Evolutionary conservation across 1,140 invertebrate species (phyloP), one percentile per base, ranked within the genome.

Genomic region (Drosophila prosaltans): DNA sequence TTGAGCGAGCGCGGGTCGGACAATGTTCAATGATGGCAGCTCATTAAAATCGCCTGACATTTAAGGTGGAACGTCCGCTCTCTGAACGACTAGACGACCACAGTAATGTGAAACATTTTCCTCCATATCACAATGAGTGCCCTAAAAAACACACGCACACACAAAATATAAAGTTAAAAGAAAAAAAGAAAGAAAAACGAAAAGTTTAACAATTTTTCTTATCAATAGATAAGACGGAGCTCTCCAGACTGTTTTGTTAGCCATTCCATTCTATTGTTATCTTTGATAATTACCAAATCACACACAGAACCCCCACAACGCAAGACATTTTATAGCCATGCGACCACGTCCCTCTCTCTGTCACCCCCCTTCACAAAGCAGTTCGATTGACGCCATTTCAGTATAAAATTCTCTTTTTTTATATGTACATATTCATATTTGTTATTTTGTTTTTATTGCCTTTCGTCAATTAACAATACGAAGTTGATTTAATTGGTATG

Each of bases 351-450:
- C 16, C 16, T 16, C 16, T 16, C 16, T 16, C 16, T 16, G 16
- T 28, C 11, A 26, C 57, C 58, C 73, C 74, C 65, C 0, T 30
- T 16, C 16, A 16, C 0, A 30, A 75, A 69, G 73, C 73, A 69
- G 69, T 75, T 76, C 58, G 66, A 36, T 55, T 77, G 74, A 77
- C 73, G 74, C 74, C 74, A 77, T 76, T 76, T 77, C 74, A 63
- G 30, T 57, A 32, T 26, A n/a, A 30, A 32, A 21, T 21, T 24
- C 16, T 75, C 74, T 72, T 75, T 75, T 75, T 75, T 75, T 75
- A 2, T 40, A 26, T 26, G 45, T 51, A 51, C 45, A 51, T 21
- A 51, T 21, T 51, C 45, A 51, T 51, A 51, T 51, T 51, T 51
- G 45, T 51, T 58, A 21, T 36, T 58, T 55, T 59, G 21, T 21